These are phyloP conservation scores for Brevimyrus niger DNA, from an alignment of 2,113 vertebrate species.

Conservation along the genomic window DNA sequence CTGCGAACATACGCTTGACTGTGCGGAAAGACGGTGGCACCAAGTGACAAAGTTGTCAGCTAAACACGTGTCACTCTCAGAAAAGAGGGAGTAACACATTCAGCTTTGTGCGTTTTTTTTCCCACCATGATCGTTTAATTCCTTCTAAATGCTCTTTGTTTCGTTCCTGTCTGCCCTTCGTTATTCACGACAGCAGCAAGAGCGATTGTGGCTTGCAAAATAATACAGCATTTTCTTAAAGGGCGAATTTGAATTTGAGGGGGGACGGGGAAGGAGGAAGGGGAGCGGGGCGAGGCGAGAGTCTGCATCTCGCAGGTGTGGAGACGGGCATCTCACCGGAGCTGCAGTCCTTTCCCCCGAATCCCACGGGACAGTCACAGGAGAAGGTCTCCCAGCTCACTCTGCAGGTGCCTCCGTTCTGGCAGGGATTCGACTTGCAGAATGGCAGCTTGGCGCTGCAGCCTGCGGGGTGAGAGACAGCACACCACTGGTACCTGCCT, in stretches of 20 bases:
- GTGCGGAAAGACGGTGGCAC: conserved; percentile 17
- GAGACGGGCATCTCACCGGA: conserved; percentile 64
- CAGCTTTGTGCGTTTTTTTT: neutral
- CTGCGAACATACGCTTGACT: conserved; percentile 17
- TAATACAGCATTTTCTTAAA: neutral
- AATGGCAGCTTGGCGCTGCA: conserved; percentile 86
- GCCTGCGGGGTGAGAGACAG: conserved; percentile 52
- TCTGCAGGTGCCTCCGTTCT: conserved; percentile 82
- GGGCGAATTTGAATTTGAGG: neutral
- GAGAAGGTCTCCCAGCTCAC: conserved; percentile 90
- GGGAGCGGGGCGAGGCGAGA: no score
- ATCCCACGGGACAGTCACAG: conserved; percentile 88
- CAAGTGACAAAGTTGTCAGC: conserved; percentile 25
- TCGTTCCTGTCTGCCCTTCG: neutral
- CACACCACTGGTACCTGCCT: neutral
- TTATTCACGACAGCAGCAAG: neutral
- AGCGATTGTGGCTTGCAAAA: neutral
- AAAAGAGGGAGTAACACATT: neutral
- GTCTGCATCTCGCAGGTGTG: neutral
- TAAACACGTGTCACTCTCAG: neutral
- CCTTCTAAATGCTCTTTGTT: neutral
- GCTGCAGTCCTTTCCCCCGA: conserved; percentile 90
- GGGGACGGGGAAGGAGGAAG: conserved; percentile 55
- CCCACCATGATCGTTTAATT: neutral
- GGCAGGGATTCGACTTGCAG: conserved; percentile 87